These are phyloP conservation scores for Medauroidea extradentata DNA, from an alignment of 1,140 invertebrate species.

Conservation along the genomic window DNA sequence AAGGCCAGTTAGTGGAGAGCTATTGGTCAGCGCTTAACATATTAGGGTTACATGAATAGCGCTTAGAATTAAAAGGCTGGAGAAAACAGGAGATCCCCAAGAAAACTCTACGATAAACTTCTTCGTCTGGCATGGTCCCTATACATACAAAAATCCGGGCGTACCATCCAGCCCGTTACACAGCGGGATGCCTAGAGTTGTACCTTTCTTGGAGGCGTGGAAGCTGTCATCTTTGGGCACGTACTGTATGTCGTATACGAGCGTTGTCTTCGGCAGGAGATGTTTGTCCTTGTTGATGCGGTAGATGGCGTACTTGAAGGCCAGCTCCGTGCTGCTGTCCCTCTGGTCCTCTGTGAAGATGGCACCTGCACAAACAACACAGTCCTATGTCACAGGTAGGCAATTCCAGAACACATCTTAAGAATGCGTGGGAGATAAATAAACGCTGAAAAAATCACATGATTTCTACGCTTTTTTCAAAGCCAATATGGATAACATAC, in stretches of 20 bases:
- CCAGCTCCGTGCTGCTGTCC: slow-evolving; percentile 57
- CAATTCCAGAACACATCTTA: too few relatives aligned
- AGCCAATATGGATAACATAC: too few relatives aligned
- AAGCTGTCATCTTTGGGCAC: slow-evolving; percentile 62
- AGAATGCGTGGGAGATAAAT: too few relatives aligned
- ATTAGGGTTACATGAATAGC: too few relatives aligned
- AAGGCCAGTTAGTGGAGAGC: too few relatives aligned
- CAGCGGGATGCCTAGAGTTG: slow-evolving; percentile 12
- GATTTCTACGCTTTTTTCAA: too few relatives aligned
- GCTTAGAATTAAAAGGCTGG: too few relatives aligned
- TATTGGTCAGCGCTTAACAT: too few relatives aligned
- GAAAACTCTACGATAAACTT: neutral
- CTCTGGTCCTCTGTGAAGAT: slow-evolving; percentile 61
- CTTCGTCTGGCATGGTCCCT: neutral
- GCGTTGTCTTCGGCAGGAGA: slow-evolving; percentile 58
- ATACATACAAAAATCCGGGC: neutral
- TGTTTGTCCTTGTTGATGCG: slow-evolving; percentile 59
- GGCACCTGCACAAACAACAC: slow-evolving; percentile 45
- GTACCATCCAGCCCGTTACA: neutral
- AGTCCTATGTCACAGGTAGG: too few relatives aligned
- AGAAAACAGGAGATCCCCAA: neutral
- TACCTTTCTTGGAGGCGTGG: slow-evolving; percentile 62
- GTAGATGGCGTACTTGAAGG: slow-evolving; percentile 65
- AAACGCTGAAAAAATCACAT: too few relatives aligned
- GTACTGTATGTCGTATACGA: slow-evolving; percentile 62